phyloP scores from a whole-genome alignment of 2,888 invertebrate species.

The Tinea trinotella region DNA sequence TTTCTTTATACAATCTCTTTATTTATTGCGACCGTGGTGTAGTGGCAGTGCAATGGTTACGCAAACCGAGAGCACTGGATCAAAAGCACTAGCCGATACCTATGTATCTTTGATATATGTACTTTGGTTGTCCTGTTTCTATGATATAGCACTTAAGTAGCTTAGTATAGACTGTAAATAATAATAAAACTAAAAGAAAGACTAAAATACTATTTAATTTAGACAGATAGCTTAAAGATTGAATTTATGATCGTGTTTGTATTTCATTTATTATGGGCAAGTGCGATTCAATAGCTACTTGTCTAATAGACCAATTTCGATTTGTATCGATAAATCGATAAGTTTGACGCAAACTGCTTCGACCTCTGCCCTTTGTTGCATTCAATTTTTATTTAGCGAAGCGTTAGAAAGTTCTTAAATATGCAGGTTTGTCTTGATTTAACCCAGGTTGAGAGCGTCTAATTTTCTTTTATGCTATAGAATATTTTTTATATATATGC shows the following conservation, averaged over 20 bases:
- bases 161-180: too few relatives aligned
- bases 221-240: too few relatives aligned
- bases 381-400: constrained; percentile 11
- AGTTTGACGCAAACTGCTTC: constrained; percentile 6
- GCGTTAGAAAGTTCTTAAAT: constrained; percentile 17
- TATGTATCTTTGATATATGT: too few relatives aligned
- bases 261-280: neutral
- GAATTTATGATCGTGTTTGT: too few relatives aligned
- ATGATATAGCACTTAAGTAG: too few relatives aligned
- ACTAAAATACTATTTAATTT: neutral
- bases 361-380: constrained; percentile 16
- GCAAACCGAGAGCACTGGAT: too few relatives aligned
- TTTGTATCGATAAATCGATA: constrained; percentile 10
- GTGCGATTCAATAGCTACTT: neutral
- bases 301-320: constrained; percentile 1
- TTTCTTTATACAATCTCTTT: too few relatives aligned
- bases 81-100: too few relatives aligned
- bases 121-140: too few relatives aligned
- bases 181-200: too few relatives aligned
- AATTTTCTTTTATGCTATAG: neutral
- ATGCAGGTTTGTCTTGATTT: neutral
- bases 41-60: too few relatives aligned
- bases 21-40: too few relatives aligned
- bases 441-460: neutral
- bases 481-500: neutral